Evolutionary conservation across 2,113 vertebrate species (phyloP), one percentile per base, ranked within the genome.

Genomic region (Zosterops lateralis): DNA sequence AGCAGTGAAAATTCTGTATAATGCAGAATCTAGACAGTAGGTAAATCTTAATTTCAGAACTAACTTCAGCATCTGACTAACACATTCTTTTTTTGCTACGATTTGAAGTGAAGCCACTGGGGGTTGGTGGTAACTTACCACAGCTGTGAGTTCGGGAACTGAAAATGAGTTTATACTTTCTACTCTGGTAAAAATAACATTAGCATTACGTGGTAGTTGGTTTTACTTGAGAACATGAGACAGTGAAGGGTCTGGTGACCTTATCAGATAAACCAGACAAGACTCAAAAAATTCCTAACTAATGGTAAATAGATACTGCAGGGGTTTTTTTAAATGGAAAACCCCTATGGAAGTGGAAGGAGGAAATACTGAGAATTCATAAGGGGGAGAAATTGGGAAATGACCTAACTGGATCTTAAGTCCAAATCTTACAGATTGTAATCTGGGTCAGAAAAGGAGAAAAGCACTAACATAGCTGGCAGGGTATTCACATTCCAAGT

Each of bases 361-460:
- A 78, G 40, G 65, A 90, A 86, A 79, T 17, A 4, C 7, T 25
- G 29, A 70, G 92, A 96, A 93, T 88, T 68, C 95, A 62, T 81
- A 68, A 31, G 53, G 60, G 77, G 82, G 58, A 75, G 81, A 90
- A 92, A 62, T 32, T 61, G 57, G 90, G 90, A 93, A 95, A 93
- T 83, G 6, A 91, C 34, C 19, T 74, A 95, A 94, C 62, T 86
- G 78, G 81, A 95, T 95, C 86, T 91, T 94, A 89, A 56, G 82
- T 85, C 50, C 89, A 89, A 84, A 90, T 91, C 84, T 93, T 94
- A 87, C 42, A 91, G 87, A 92, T 76, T 88, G 72, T 84, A 75
- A 25, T 62, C 72, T 77, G 3, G 53, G 74, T 45, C 65, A 87
- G 91, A 88, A 92, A 74, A 91, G 81, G 64, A 81, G 44, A 36